These are phyloP conservation scores for Neoseiulus cucumeris DNA, from an alignment of 1,140 invertebrate species.

Conservation along the genomic window DNA sequence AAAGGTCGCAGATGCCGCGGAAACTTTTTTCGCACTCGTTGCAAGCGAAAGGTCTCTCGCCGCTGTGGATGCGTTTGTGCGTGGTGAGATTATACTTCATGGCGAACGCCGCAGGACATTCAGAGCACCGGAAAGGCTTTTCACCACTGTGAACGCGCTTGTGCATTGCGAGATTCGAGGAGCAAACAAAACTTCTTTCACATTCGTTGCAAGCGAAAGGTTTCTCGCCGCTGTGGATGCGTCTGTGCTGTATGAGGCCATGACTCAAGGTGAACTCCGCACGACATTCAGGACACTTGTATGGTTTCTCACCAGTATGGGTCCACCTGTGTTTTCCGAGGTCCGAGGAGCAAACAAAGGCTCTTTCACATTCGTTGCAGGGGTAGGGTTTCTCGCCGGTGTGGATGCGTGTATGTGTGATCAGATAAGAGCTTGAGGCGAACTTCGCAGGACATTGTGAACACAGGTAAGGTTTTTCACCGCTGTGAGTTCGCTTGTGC, in stretches of 20 bases:
- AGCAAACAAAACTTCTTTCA: too few relatives aligned
- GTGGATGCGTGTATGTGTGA: constrained; percentile 37
- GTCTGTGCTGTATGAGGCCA: constrained; percentile 35
- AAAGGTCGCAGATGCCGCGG: constrained; percentile 28
- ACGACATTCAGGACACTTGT: constrained; percentile 25
- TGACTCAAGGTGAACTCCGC: constrained; percentile 25
- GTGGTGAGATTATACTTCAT: constrained; percentile 34
- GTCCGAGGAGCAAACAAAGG: constrained; percentile 26
- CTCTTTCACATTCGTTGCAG: constrained; percentile 36
- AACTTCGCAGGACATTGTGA: constrained; percentile 20
- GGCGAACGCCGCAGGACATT: constrained; percentile 20
- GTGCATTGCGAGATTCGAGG: too few relatives aligned
- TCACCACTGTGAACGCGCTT: constrained; percentile 29
- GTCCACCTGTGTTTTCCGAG: constrained; percentile 34
- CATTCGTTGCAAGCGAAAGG: too few relatives aligned
- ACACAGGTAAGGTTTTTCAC: constrained; percentile 33
- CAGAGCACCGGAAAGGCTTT: constrained; percentile 31
- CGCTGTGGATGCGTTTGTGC: constrained; percentile 36
- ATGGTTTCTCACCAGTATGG: constrained; percentile 32
- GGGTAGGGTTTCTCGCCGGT: constrained; percentile 31
- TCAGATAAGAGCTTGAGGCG: constrained; percentile 30
- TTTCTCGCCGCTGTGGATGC: constrained; percentile 37
- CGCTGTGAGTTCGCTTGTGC: constrained; percentile 32
- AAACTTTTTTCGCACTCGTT: constrained; percentile 33
- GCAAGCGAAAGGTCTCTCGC: too few relatives aligned